Evolutionary conservation across 2,113 vertebrate species (phyloP).

Genomic region (Oxygymnocypris stewartii): DNA sequence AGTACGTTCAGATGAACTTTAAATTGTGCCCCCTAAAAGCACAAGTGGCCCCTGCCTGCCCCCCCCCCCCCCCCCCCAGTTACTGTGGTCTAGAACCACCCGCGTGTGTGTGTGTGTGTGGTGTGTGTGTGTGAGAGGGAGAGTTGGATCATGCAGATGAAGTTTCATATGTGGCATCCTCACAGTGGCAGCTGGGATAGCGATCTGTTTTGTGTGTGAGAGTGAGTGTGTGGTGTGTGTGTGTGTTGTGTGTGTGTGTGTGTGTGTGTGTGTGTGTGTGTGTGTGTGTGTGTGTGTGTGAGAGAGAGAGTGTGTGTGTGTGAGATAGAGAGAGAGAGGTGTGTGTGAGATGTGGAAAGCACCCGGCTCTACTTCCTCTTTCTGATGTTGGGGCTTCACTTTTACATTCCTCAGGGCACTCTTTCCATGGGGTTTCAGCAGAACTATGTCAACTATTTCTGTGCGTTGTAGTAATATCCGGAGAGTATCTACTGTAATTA

Average conservation of each 20-base stretch:
- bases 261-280: too few species aligned
- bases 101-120: not conserved
- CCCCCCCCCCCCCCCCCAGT: too few species aligned
- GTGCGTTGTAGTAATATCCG: constrained; percentile 25
- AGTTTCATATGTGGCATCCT: constrained; percentile 63
- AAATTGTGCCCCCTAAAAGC: too few species aligned
- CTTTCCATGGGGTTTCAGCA: constrained; percentile 65
- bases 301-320: too few species aligned
- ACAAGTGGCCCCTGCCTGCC: too few species aligned
- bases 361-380: constrained; percentile 68
- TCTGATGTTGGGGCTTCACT: constrained; percentile 66
- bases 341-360: constrained; percentile 76
- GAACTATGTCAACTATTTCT: constrained; percentile 70
- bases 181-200: constrained; percentile 74
- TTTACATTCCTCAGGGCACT: constrained; percentile 70
- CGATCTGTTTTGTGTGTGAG: constrained; percentile 75
- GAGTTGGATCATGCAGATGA: constrained; percentile 74
- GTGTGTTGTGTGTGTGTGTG: constrained; percentile 60
- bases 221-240: constrained; percentile 66
- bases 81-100: too few species aligned
- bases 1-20: too few species aligned
- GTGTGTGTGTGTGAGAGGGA: constrained; percentile 19
- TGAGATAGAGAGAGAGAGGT: not conserved
- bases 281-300: too few species aligned
- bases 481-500: not conserved